Evolutionary conservation across 2,113 vertebrate genomes (phyloP).

Genomic region (Porphyrio hochstetteri): DNA sequence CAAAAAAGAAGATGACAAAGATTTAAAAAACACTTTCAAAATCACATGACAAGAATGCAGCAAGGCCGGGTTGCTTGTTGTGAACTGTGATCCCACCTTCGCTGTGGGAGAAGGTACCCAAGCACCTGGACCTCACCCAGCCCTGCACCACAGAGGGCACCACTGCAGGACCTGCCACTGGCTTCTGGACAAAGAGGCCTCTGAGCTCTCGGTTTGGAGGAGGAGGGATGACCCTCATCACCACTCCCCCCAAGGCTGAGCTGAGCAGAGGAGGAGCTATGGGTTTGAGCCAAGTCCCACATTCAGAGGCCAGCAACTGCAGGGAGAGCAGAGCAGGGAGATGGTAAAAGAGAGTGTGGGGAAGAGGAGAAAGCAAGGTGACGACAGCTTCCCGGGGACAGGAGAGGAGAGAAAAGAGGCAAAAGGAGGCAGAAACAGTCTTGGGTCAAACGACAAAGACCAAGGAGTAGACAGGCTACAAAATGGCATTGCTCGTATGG

Average conservation of each 20-base stretch:
- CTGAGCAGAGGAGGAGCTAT: background rate
- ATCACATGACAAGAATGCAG: background rate
- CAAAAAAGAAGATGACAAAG: background rate
- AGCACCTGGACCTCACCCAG: background rate
- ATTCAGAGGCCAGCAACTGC: background rate
- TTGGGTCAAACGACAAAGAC: background rate
- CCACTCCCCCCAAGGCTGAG: background rate
- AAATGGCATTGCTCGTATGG: constrained; percentile 5
- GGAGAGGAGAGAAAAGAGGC: too few relatives aligned
- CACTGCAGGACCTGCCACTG: rapidly evolving
- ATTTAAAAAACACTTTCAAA: background rate
- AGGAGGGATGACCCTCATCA: background rate
- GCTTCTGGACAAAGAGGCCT: rapidly evolving
- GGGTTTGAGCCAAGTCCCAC: background rate
- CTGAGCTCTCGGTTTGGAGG: background rate
- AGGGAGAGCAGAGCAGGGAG: background rate
- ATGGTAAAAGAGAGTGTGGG: background rate
- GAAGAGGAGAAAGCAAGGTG: background rate
- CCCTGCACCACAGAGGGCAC: background rate
- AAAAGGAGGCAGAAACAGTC: background rate
- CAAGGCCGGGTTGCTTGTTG: background rate
- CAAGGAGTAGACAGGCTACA: background rate
- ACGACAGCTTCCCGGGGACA: background rate
- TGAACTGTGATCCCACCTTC: background rate
- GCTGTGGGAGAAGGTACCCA: background rate